A percentile compares a stretch with the other conserved stretches of the same genome.
phyloP scores from a whole-genome alignment of 1,140 invertebrate genomes.

The Drosophila prosaltans region DNA sequence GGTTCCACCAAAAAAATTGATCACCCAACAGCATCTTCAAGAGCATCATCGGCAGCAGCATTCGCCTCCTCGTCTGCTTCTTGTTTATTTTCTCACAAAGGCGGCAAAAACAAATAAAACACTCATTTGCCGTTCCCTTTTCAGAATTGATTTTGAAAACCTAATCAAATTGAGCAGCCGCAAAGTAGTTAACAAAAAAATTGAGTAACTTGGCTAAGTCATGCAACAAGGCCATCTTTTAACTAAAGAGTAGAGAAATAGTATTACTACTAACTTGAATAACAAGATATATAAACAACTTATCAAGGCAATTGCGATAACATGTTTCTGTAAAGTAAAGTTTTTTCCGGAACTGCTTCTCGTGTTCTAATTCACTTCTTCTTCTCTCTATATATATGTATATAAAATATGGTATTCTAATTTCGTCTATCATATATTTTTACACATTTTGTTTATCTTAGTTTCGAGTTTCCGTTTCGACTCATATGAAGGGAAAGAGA shows the following conservation, averaged over 20 bases:
- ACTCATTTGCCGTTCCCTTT: conserved; percentile 36
- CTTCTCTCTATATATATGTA: too few species aligned
- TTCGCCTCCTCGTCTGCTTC: conserved; percentile 18
- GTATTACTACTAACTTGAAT: too few species aligned
- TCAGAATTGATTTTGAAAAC: conserved; percentile 74
- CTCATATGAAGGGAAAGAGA: too few species aligned
- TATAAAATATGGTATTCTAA: too few species aligned
- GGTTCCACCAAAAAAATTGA: neutral
- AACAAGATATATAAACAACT: too few species aligned
- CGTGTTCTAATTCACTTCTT: too few species aligned
- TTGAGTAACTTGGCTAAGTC: conserved; percentile 13
- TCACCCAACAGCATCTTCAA: neutral
- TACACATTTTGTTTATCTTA: neutral
- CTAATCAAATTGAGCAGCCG: conserved; percentile 69
- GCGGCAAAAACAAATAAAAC: conserved; percentile 69
- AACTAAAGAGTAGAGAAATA: too few species aligned
- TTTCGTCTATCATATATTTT: too few species aligned
- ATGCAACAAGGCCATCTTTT: too few species aligned
- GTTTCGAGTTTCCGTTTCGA: neutral
- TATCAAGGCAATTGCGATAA: too few species aligned
- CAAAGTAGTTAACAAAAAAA: conserved; percentile 9
- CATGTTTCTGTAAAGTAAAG: too few species aligned
- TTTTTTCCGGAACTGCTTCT: too few species aligned
- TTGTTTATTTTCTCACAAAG: conserved; percentile 76
- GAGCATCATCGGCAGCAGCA: conserved; percentile 22